Evolutionary conservation across 2,888 invertebrate genomes (phyloP), one percentile per base, ranked within the genome.

Genomic region (Spatulosminthurus flaviceps): DNA sequence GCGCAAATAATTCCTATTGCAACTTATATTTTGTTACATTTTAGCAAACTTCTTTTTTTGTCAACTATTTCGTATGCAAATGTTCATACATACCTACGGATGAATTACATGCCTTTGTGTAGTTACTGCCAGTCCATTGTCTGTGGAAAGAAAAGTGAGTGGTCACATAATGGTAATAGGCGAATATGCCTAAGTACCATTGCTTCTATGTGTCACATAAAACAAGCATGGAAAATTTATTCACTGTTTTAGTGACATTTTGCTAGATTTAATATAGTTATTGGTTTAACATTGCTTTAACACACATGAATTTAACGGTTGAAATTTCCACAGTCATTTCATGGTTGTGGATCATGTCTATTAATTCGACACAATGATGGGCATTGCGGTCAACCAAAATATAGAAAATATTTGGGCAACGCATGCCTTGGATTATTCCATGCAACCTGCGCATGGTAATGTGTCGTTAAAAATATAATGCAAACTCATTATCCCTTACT

Each of bases 321-420:
- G 34, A 34, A 9, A 9, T 34, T 51, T 51, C n/a, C 16, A 5
- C 51, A 9, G n/a, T 19, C 5, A 51, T 51, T 51, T 51, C 51
- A 51, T 51, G 51, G 51, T 51, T n/a, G 51, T 51, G 51, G 16
- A 2, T 51, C 5, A 51, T n/a, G 1, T 2, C 51, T 51, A 51
- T 51, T 51, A 51, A 51, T 51, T 51, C 16, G 51, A 51, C 51
- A 51, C 51, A 51, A 13, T 51, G 51, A 51, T 16, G 51, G 51
- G 16, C 51, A 11, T 51, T 19, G 9, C 34, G 34, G 34, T 34
- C n/a, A 51, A 51, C 16, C n/a, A n/a, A 51, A 51, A 51, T 51
- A 51, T 16, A 51, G 16, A 11, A 51, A 41, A 9, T 13, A 51
- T 51, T 11, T 51, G 16, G n/a, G 51, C 16, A 51, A 51, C 9